These are phyloP conservation scores for Eonycteris spelaea DNA, from an alignment of 2,113 vertebrate species.

Conservation along the genomic window DNA sequence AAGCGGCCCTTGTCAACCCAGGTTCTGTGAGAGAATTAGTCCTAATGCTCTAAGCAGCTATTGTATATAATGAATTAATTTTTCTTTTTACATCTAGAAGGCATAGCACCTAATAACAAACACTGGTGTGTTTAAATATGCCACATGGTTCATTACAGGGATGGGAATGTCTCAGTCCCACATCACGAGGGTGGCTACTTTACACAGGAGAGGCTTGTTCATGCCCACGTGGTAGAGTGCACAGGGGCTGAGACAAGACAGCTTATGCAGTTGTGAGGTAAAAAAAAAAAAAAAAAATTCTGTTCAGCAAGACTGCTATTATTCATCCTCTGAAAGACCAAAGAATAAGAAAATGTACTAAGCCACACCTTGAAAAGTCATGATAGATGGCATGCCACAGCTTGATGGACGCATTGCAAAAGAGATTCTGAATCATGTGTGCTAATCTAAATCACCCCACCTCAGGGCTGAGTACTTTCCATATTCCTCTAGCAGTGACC, in stretches of 20 bases:
- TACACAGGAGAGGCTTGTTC: neutral
- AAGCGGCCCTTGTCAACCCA: neutral
- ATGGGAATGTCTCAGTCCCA: neutral
- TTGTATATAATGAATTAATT: neutral
- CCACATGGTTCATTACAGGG: neutral
- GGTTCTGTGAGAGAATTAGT: neutral
- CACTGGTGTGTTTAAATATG: neutral
- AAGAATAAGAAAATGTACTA: neutral
- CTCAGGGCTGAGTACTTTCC: neutral
- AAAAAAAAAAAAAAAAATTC: neutral
- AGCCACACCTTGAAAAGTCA: constrained; percentile 44
- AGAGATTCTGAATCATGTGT: neutral
- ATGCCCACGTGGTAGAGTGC: neutral
- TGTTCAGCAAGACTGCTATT: constrained; percentile 27
- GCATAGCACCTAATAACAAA: neutral
- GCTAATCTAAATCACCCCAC: neutral
- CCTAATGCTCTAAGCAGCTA: neutral
- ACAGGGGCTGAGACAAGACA: neutral
- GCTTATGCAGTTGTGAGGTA: neutral
- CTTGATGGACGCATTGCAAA: neutral
- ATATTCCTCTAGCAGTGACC: neutral
- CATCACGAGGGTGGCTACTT: neutral
- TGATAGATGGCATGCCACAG: neutral
- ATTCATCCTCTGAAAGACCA: constrained; percentile 27
- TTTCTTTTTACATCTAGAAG: neutral